Conservation (phyloP, 1,140 invertebrate genomes). For the Probaryconus sp. region DNA sequence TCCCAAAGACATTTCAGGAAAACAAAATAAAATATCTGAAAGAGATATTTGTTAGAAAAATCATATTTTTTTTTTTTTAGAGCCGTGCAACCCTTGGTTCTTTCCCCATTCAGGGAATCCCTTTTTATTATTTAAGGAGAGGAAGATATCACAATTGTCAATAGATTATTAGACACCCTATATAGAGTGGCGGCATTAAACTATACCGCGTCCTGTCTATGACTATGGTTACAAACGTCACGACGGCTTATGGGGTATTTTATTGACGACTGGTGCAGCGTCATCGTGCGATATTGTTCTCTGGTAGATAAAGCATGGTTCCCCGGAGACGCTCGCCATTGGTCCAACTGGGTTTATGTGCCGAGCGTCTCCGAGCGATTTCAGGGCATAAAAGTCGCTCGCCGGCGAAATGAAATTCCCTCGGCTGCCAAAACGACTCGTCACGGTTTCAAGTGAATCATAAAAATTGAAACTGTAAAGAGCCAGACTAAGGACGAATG, state of each 20-base stretch:
- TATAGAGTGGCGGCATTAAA: slow-evolving; percentile 33
- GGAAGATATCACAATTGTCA: neutral
- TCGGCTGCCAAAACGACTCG: slow-evolving; percentile 55
- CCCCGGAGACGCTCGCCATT: slow-evolving; percentile 58
- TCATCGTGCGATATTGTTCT: slow-evolving; percentile 64
- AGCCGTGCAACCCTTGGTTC: too few relatives aligned
- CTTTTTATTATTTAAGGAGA: too few relatives aligned
- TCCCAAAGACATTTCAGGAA: too few relatives aligned
- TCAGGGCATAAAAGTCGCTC: slow-evolving; percentile 56
- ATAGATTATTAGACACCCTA: slow-evolving; percentile 28
- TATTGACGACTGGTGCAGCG: slow-evolving; percentile 61
- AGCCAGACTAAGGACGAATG: slow-evolving; percentile 41
- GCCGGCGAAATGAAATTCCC: slow-evolving; percentile 57
- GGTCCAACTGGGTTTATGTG: slow-evolving; percentile 58
- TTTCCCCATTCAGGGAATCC: too few relatives aligned
- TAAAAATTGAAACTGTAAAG: slow-evolving; percentile 60
- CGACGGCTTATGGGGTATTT: slow-evolving; percentile 64
- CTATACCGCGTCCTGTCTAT: slow-evolving; percentile 31
- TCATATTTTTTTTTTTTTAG: too few relatives aligned
- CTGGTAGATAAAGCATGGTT: slow-evolving; percentile 55
- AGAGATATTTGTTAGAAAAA: too few relatives aligned
- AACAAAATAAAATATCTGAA: too few relatives aligned
- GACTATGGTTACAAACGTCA: slow-evolving; percentile 57
- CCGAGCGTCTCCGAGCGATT: slow-evolving; percentile 56
- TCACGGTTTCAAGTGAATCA: slow-evolving; percentile 60